phyloP scores from a whole-genome alignment of 2,797 vertebrate genomes.

The Lutjanus argentimaculatus region DNA sequence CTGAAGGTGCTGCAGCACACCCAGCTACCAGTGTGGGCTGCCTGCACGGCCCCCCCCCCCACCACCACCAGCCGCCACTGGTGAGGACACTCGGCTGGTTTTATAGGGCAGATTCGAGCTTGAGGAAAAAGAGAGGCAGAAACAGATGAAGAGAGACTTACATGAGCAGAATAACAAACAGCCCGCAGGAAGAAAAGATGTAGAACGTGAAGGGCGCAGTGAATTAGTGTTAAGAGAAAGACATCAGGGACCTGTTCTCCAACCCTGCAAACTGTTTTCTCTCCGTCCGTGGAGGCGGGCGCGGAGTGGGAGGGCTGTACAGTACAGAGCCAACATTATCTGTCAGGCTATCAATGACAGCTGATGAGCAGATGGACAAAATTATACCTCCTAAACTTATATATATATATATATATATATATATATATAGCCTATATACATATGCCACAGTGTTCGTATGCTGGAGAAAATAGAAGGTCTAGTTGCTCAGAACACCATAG shows the following conservation, averaged over 20 bases:
- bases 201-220: conserved; percentile 66
- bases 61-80: no score
- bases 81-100: no score
- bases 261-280: conserved; percentile 50
- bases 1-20: not conserved
- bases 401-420: no score
- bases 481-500: not conserved
- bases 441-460: not conserved
- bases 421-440: no score
- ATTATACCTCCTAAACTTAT: not conserved
- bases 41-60: no score
- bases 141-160: conserved; percentile 53
- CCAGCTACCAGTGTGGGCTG: no score
- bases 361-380: conserved; percentile 5
- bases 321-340: conserved; percentile 14
- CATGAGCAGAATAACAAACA: conserved; percentile 75
- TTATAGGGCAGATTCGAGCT: no score
- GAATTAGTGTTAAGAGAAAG: conserved; percentile 73
- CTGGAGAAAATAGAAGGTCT: not conserved
- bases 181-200: conserved; percentile 53
- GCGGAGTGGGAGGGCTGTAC: not conserved
- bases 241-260: conserved; percentile 52
- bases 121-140: conserved; percentile 32
- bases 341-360: conserved; percentile 19
- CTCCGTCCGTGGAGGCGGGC: conserved; percentile 15